These are phyloP conservation scores for Cetonia aurata DNA, from an alignment of 2,888 invertebrate genomes.

Conservation along the genomic window DNA sequence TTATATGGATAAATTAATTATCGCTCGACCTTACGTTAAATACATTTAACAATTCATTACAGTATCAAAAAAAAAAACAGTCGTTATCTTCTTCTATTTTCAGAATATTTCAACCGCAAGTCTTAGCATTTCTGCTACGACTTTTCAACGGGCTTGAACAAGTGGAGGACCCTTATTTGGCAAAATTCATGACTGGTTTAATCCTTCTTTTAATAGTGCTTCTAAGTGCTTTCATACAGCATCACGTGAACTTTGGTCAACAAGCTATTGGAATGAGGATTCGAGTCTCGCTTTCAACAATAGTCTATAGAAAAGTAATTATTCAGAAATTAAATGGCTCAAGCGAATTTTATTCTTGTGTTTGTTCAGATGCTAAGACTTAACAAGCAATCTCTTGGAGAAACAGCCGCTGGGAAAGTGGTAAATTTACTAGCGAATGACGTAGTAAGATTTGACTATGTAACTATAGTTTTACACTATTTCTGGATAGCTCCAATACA, in stretches of 20 bases:
- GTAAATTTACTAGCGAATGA: slow-evolving; percentile 89
- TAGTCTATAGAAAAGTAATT: slow-evolving; percentile 81
- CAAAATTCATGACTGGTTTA: slow-evolving; percentile 51
- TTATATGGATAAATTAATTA: too few species aligned
- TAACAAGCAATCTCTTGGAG: slow-evolving; percentile 78
- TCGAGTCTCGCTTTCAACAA: slow-evolving; percentile 78
- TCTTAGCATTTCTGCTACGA: slow-evolving; percentile 71
- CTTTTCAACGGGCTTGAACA: slow-evolving; percentile 67
- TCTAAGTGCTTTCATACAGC: slow-evolving; percentile 66
- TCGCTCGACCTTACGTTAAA: too few species aligned
- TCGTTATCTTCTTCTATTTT: not conserved
- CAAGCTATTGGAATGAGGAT: slow-evolving; percentile 79
- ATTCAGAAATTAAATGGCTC: not conserved
- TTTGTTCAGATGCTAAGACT: slow-evolving; percentile 70
- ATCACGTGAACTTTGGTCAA: slow-evolving; percentile 71
- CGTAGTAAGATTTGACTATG: slow-evolving; percentile 83
- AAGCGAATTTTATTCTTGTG: not conserved
- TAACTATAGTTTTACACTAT: slow-evolving; percentile 78
- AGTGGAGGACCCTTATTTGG: slow-evolving; percentile 25
- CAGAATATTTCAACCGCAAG: slow-evolving; percentile 76
- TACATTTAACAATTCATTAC: too few species aligned
- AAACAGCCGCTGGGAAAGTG: slow-evolving; percentile 86
- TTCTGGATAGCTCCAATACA: slow-evolving; percentile 86
- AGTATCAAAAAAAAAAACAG: too few species aligned
- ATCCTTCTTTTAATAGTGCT: slow-evolving; percentile 47